Percentiles rank a stretch among this genome's conserved stretches.
Conservation (phyloP, 2,113 vertebrate genomes). For the Clupea harengus region DNA sequence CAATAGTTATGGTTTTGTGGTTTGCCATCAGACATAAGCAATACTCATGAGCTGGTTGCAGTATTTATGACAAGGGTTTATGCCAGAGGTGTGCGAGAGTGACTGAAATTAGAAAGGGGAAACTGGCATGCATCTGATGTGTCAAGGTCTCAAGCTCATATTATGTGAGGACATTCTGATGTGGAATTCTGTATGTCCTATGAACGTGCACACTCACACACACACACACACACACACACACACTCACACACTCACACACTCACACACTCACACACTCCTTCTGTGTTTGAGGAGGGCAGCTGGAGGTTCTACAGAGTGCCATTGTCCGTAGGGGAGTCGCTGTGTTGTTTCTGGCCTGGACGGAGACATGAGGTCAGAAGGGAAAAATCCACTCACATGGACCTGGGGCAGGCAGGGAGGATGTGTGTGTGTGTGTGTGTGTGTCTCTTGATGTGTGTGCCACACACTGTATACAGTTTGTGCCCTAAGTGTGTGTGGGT, state of each 20-base stretch:
- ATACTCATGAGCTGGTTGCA: background rate
- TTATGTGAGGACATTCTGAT: background rate
- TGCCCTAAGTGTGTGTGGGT: background rate
- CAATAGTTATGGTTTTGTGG: background rate
- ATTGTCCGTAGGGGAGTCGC: constrained; percentile 55
- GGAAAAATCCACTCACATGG: constrained; percentile 68
- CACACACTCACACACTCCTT: constrained; percentile 23
- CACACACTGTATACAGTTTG: background rate
- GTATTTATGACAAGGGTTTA: background rate
- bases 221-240: background rate
- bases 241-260: background rate
- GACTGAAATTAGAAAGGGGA: background rate
- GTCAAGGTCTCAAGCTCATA: background rate
- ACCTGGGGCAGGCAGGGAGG: constrained; percentile 52
- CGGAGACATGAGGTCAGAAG: constrained; percentile 69
- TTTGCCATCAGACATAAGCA: background rate
- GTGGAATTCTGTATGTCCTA: background rate
- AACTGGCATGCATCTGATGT: background rate
- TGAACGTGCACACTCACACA: background rate
- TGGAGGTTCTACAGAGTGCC: constrained; percentile 50
- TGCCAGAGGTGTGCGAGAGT: background rate
- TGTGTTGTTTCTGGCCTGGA: constrained; percentile 64
- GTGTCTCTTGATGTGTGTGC: constrained; percentile 10
- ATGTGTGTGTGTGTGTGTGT: background rate
- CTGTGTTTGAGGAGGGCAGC: constrained; percentile 21